A percentile compares a stretch with the other conserved stretches of the same genome.
Evolutionary conservation across 2,888 invertebrate genomes (phyloP).

Genomic region (Stenoptilia bipunctidactyla): DNA sequence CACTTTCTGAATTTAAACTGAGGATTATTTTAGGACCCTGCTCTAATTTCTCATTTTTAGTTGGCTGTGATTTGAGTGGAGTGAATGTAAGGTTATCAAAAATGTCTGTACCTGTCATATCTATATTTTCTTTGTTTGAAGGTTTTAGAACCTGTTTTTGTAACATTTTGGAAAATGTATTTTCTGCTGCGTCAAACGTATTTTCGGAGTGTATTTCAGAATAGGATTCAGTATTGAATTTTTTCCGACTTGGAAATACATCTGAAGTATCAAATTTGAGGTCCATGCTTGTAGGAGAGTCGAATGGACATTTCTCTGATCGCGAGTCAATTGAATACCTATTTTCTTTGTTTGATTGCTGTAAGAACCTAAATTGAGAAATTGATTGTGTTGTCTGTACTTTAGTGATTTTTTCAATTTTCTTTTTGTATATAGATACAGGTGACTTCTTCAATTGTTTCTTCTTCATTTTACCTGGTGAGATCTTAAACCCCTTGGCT

Average conservation of each 20-base stretch:
- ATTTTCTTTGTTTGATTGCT: slow-evolving; percentile 38
- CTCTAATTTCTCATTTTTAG: slow-evolving; percentile 40
- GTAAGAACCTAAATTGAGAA: slow-evolving; percentile 27
- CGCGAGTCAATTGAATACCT: slow-evolving; percentile 26
- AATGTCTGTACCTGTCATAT: slow-evolving; percentile 31
- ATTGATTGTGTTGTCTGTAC: background rate
- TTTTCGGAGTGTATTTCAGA: slow-evolving; percentile 44
- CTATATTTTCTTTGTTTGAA: slow-evolving; percentile 33
- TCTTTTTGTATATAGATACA: slow-evolving; percentile 43
- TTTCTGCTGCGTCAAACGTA: background rate
- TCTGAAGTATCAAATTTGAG: slow-evolving; percentile 51
- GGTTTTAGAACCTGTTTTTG: slow-evolving; percentile 35
- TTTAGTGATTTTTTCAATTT: slow-evolving; percentile 38
- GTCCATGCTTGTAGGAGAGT: slow-evolving; percentile 36
- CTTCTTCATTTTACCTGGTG: slow-evolving; percentile 54
- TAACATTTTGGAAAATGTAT: slow-evolving; percentile 14
- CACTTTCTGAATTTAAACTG: slow-evolving; percentile 48
- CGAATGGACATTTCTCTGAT: slow-evolving; percentile 44
- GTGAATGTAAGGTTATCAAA: slow-evolving; percentile 58
- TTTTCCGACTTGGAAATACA: slow-evolving; percentile 46
- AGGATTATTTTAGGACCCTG: slow-evolving; percentile 48
- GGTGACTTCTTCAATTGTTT: slow-evolving; percentile 48
- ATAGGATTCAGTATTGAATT: slow-evolving; percentile 22
- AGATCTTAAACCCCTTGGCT: slow-evolving; percentile 38
- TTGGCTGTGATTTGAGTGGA: slow-evolving; percentile 35